Conservation (phyloP, 2,113 vertebrate species). For the Gymnogyps californianus region DNA sequence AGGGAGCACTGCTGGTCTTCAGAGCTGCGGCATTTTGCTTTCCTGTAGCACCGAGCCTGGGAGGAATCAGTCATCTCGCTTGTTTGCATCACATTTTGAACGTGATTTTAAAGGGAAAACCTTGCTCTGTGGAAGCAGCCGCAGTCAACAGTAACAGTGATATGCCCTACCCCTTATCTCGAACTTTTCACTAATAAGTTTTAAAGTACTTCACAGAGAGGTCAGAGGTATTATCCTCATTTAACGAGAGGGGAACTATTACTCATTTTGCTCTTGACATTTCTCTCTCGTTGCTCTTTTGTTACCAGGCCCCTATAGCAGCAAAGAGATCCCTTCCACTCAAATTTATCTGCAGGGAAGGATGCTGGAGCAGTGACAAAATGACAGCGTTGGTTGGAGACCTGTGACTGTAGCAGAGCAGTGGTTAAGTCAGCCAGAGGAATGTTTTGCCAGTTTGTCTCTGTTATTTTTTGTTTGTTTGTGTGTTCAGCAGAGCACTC, state of each 20-base stretch:
- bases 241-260: neutral
- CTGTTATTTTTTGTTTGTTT: conserved; percentile 77
- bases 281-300: neutral
- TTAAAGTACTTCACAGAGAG: neutral
- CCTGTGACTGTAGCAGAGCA: conserved; percentile 71
- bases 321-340: conserved; percentile 66
- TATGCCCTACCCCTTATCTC: neutral
- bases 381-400: neutral
- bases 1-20: neutral
- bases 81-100: neutral
- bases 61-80: neutral
- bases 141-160: neutral
- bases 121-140: neutral
- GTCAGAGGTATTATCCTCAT: neutral
- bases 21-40: neutral
- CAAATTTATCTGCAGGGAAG: conserved; percentile 64
- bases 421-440: conserved; percentile 73
- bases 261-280: neutral
- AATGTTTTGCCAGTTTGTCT: conserved; percentile 63
- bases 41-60: neutral
- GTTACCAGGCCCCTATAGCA: neutral
- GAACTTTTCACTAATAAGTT: neutral
- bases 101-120: neutral
- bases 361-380: conserved; percentile 63
- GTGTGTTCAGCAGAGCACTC: conserved; percentile 81